These are phyloP conservation scores for Calliopsis andreniformis DNA, from an alignment of 1,140 invertebrate species.

Conservation along the genomic window DNA sequence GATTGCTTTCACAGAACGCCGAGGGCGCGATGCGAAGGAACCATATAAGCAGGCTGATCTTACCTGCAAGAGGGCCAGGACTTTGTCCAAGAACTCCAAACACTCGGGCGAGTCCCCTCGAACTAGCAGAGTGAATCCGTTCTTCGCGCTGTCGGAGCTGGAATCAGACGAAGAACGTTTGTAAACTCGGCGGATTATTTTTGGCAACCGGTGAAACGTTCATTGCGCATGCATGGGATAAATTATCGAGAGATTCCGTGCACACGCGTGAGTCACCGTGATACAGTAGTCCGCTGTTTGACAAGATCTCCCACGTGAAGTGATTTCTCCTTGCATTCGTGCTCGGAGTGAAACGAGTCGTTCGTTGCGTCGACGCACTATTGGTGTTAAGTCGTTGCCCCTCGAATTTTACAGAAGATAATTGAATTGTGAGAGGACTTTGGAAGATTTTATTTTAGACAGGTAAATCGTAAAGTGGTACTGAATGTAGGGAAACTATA, in stretches of 20 bases:
- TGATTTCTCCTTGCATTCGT: slow-evolving; percentile 53
- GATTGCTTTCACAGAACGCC: not conserved
- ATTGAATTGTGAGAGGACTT: not conserved
- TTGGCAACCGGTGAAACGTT: not conserved
- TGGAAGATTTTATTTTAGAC: not conserved
- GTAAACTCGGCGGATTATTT: not conserved
- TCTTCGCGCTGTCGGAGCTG: slow-evolving; percentile 69
- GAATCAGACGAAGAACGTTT: slow-evolving; percentile 13
- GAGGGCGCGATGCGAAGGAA: not conserved
- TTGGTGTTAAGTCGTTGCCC: not conserved
- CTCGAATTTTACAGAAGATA: not conserved
- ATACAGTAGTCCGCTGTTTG: slow-evolving; percentile 29
- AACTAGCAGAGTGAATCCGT: slow-evolving; percentile 74
- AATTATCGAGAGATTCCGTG: slow-evolving; percentile 37
- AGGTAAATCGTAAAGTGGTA: not conserved
- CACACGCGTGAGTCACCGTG: slow-evolving; percentile 44
- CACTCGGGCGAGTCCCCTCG: slow-evolving; percentile 61
- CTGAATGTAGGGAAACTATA: slow-evolving; percentile 23
- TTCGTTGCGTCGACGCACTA: slow-evolving; percentile 40
- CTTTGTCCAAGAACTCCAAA: slow-evolving; percentile 72
- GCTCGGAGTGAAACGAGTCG: slow-evolving; percentile 47
- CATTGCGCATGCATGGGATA: not conserved
- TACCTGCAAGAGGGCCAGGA: slow-evolving; percentile 71
- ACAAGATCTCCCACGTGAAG: slow-evolving; percentile 51
- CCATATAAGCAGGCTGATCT: not conserved